Evolutionary conservation across 2,113 vertebrate genomes (phyloP).

Genomic region (Cavia aperea): DNA sequence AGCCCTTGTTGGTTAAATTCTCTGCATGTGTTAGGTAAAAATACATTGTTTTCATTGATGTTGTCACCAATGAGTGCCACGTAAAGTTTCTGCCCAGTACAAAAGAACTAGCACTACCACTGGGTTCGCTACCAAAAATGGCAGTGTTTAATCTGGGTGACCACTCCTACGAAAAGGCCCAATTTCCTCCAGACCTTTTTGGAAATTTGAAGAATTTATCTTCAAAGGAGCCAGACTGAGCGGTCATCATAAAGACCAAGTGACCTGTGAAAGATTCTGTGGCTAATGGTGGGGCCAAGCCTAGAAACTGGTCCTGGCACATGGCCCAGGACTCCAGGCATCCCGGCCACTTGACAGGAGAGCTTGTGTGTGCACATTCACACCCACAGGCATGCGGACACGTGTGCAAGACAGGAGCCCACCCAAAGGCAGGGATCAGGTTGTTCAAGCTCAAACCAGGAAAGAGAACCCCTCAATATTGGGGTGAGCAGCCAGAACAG

Average conservation of each 20-base stretch:
- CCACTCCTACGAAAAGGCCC: neutral
- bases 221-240: neutral
- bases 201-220: neutral
- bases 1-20: neutral
- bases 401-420: neutral
- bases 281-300: neutral
- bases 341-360: neutral
- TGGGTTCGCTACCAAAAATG: neutral
- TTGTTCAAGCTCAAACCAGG: neutral
- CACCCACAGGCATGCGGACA: fast-evolving
- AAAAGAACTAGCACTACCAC: neutral
- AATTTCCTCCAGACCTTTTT: neutral
- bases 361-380: no score
- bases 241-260: neutral
- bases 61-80: neutral
- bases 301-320: neutral
- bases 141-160: neutral
- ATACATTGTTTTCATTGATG: neutral
- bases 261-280: neutral
- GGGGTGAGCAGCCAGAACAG: neutral
- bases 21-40: neutral
- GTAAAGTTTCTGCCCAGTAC: neutral
- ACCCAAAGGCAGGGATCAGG: fast-evolving
- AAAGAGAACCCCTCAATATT: neutral
- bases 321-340: neutral